Conservation (phyloP, 2,888 invertebrate species). For the Lasioglossum morio region DNA sequence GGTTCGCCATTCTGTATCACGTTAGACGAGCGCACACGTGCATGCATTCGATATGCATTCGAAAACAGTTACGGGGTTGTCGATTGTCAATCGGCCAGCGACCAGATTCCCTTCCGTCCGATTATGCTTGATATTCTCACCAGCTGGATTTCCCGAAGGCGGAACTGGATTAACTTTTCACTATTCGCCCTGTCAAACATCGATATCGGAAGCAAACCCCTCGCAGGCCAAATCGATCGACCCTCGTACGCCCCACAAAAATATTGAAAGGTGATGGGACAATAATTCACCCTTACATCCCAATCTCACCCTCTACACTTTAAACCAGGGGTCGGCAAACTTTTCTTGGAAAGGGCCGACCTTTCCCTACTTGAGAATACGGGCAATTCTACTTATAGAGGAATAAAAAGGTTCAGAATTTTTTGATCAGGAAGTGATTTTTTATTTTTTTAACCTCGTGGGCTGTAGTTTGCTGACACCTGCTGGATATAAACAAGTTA, state of each 20-base stretch:
- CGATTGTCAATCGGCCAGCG: slow-evolving; percentile 33
- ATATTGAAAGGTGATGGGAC: not conserved
- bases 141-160: not conserved
- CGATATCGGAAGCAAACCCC: not conserved
- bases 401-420: too few relatives aligned
- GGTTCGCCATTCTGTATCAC: slow-evolving; percentile 55
- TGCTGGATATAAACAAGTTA: too few relatives aligned
- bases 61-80: slow-evolving; percentile 47
- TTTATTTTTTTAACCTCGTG: too few relatives aligned
- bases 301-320: too few relatives aligned
- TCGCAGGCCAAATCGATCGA: not conserved
- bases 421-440: too few relatives aligned
- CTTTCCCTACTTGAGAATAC: too few relatives aligned
- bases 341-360: too few relatives aligned
- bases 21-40: slow-evolving; percentile 55
- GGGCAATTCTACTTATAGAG: too few relatives aligned
- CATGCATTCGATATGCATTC: slow-evolving; percentile 50
- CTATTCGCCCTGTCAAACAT: not conserved
- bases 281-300: not conserved
- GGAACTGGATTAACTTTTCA: not conserved
- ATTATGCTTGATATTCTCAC: not conserved
- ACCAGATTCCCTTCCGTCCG: slow-evolving; percentile 30
- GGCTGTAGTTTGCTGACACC: too few relatives aligned
- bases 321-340: too few relatives aligned
- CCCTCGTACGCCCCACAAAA: not conserved